Base-by-base conservation (phyloP, 2,797 vertebrate genomes). In the Micromesistius poutassou region DNA sequence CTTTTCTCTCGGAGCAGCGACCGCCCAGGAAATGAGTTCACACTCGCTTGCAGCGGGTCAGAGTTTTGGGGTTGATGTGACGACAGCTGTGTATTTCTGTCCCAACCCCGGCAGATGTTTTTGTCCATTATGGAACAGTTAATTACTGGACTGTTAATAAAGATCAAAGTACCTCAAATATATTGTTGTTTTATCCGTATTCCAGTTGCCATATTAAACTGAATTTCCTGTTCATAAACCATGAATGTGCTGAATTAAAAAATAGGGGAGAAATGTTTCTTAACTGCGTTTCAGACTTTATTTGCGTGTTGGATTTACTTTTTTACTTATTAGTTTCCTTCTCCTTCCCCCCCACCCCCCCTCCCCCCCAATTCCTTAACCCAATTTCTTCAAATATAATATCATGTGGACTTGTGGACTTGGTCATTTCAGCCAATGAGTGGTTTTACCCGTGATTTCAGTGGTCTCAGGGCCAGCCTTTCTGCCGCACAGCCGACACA, bases 391-490 rank as follows among this genome's bases (percentile, higher is more conserved):
- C 22, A 1, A 66, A 66, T 66, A 1, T 66, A 22, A 25, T 8
- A 66, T 66, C 55, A 25, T 25, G 55, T 25, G 55, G 22, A 66
- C 55, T 25, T 25, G 55, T 25, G 55, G 22, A 66, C 55, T 25
- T 66, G 55, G 22, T 8, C 8, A 25, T 66, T 55, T 22, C 42
- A 22, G 5, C 50, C 22, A n/a, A 62, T 66, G 5, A 66, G 55
- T 66, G 0, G 55, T 25, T 66, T 25, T 66, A 55, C 50, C 4
- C 19, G 7, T 55, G 22, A 55, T 4, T 72, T 7, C 30, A 30
- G 74, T 79, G 71, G 62, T 85, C 55, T 77, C 79, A 55, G 76
- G 75, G 76, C 81, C 19, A 75, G 83, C 88, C 81, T 88, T 81
- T 76, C 82, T 46, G n/a, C 14, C 4, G 71, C 79, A 72, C 76